A percentile compares a stretch with the other conserved stretches of the same genome.
Evolutionary conservation across 2,888 invertebrate genomes (phyloP).

Genomic region (Alloscopus bannaensis): DNA sequence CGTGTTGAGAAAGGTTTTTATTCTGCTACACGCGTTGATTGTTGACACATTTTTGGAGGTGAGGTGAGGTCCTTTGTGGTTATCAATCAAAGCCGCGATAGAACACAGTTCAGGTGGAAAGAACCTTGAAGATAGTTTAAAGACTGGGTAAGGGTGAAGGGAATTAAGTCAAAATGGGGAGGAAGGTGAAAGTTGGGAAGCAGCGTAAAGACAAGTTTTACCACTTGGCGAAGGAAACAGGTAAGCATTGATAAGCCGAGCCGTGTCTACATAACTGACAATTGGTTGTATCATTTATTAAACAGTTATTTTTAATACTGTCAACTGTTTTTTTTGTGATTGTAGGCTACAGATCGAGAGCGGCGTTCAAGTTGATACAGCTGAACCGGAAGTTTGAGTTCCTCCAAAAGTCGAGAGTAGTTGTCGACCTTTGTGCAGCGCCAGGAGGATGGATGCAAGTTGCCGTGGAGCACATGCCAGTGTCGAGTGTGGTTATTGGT

Average conservation of each 20-base stretch:
- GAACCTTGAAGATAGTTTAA: too few species aligned
- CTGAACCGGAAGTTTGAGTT: conserved; percentile 98
- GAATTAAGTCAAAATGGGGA: conserved; percentile 90
- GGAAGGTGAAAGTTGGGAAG: conserved; percentile 97
- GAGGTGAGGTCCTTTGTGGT: too few species aligned
- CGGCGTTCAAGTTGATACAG: conserved; percentile 99
- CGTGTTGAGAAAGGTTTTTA: too few species aligned
- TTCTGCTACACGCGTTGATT: too few species aligned
- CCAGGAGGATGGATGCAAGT: conserved; percentile 99
- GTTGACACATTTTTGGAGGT: too few species aligned
- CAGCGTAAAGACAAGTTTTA: conserved; percentile 99
- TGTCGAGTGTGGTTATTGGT: conserved; percentile 94
- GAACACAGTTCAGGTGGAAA: too few species aligned
- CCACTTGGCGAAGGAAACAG: conserved; percentile 98
- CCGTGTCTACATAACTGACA: too few species aligned
- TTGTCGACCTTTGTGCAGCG: conserved; percentile 98
- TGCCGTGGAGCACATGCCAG: conserved; percentile 97
- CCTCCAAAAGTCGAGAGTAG: conserved; percentile 95
- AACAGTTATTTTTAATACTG: background rate
- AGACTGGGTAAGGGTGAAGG: too few species aligned
- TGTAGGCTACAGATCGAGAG: conserved; percentile 96
- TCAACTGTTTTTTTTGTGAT: background rate
- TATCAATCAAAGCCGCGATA: too few species aligned
- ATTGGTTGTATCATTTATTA: background rate
- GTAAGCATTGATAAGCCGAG: too few species aligned